Conservation (phyloP, 2,797 vertebrate genomes). For the Jordanella pulchra region DNA sequence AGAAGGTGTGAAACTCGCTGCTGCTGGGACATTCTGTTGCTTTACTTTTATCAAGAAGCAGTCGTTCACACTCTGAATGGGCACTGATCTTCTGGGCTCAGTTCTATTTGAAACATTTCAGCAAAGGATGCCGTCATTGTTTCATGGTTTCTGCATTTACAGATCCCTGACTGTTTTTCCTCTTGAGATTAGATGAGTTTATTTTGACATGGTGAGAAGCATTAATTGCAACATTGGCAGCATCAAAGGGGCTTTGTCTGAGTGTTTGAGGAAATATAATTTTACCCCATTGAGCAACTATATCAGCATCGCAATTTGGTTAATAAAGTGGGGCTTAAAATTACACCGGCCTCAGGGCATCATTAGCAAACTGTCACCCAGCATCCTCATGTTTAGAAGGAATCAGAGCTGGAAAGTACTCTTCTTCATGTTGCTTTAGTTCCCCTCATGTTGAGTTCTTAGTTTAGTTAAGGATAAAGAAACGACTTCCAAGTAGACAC, state of each 20-base stretch:
- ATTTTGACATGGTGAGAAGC: constrained; percentile 3
- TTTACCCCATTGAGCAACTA: constrained; percentile 41
- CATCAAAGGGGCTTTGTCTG: constrained; percentile 27
- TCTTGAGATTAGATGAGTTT: constrained; percentile 4
- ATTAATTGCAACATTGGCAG: constrained; percentile 2
- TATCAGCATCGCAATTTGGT: constrained; percentile 46
- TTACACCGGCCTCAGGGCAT: constrained; percentile 39
- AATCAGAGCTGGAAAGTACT: constrained; percentile 35
- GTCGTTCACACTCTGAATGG: constrained; percentile 6
- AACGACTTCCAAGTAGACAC: constrained; percentile 62
- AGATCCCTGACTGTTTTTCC: constrained; percentile 1
- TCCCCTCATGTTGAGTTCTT: constrained; percentile 45
- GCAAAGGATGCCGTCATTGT: neutral
- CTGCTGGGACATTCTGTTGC: constrained; percentile 15
- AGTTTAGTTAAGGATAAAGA: constrained; percentile 61
- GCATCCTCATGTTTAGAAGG: constrained; percentile 51
- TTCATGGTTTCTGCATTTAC: constrained; percentile 11
- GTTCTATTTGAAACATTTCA: neutral
- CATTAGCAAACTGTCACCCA: constrained; percentile 56
- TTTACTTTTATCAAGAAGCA: constrained; percentile 18
- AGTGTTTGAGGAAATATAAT: constrained; percentile 34
- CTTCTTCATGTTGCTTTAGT: constrained; percentile 43
- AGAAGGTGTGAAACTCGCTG: constrained; percentile 32
- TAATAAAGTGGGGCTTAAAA: constrained; percentile 55
- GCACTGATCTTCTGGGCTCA: neutral